These are phyloP conservation scores for Notolabrus celidotus DNA, from an alignment of 2,797 vertebrate species.

Conservation along the genomic window DNA sequence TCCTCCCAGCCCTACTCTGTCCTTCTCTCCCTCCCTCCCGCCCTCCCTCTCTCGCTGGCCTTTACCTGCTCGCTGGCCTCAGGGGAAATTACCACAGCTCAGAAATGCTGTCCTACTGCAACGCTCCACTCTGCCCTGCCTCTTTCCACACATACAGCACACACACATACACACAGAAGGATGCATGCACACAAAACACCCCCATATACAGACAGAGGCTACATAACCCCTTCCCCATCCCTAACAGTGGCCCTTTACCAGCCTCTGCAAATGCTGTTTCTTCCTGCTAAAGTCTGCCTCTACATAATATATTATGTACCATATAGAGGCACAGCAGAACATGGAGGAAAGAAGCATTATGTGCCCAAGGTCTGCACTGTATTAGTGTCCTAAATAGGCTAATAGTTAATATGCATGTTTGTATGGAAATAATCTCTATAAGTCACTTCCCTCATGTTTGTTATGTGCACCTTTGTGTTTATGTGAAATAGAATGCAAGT, in stretches of 20 bases:
- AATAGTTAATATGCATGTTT: slow-evolving; percentile 11
- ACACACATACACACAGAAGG: slow-evolving; percentile 44
- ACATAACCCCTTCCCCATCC: slow-evolving; percentile 32
- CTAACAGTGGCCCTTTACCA: slow-evolving; percentile 39
- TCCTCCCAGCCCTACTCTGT: slow-evolving; percentile 41
- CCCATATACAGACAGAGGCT: slow-evolving; percentile 20
- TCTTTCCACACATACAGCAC: slow-evolving; percentile 53
- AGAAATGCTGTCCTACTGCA: slow-evolving; percentile 76
- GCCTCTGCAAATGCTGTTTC: slow-evolving; percentile 13
- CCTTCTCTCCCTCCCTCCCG: slow-evolving; percentile 31
- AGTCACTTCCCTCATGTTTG: slow-evolving; percentile 18
- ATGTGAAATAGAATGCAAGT: slow-evolving; percentile 22
- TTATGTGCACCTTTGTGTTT: slow-evolving; percentile 15
- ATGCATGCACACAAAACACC: slow-evolving; percentile 14
- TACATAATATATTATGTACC: slow-evolving; percentile 33
- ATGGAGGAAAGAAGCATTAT: slow-evolving; percentile 37
- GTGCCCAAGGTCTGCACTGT: slow-evolving; percentile 28
- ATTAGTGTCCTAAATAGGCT: slow-evolving; percentile 15
- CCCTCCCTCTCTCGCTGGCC: slow-evolving; percentile 68
- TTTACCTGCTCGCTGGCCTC: slow-evolving; percentile 83
- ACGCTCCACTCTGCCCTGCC: slow-evolving; percentile 61
- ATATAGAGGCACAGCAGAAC: slow-evolving; percentile 27
- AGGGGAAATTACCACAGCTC: slow-evolving; percentile 83
- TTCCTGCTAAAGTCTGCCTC: slow-evolving; percentile 39
- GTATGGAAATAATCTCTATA: slow-evolving; percentile 7